A percentile compares a stretch with the other conserved stretches of the same genome.
These are phyloP conservation scores for Diglossa brunneiventris DNA, from an alignment of 2,113 vertebrate genomes.

Conservation along the genomic window DNA sequence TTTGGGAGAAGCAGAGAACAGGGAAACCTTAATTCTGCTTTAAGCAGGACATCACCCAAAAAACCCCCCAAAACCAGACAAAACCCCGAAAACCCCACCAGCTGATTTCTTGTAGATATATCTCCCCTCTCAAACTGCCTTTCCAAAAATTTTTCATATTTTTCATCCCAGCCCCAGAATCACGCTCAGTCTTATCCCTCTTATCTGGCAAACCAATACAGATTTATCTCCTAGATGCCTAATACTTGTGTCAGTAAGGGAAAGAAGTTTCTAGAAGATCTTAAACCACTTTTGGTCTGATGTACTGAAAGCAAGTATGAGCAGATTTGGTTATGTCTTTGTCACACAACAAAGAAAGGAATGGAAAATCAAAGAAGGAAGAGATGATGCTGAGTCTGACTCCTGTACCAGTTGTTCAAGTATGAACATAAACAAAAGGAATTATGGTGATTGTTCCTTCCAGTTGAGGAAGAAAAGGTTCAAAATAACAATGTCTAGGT, in stretches of 20 bases:
- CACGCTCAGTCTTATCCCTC: not conserved
- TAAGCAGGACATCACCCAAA: not conserved
- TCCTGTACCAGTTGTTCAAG: not conserved
- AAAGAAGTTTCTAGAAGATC: not conserved
- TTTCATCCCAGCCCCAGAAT: not conserved
- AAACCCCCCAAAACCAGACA: not conserved
- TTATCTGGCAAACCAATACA: not conserved
- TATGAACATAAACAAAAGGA: not conserved
- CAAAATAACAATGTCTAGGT: not conserved
- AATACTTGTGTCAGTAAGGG: not conserved
- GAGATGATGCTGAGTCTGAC: too few relatives aligned
- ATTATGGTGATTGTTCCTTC: not conserved
- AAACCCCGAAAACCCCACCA: not conserved
- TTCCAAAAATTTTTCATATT: not conserved
- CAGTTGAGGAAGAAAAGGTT: not conserved
- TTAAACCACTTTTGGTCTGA: not conserved
- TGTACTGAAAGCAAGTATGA: not conserved
- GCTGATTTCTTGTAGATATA: not conserved
- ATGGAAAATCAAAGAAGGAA: not conserved
- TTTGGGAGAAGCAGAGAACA: not conserved
- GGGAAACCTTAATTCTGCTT: not conserved
- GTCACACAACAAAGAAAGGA: not conserved
- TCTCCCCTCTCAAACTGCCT: not conserved
- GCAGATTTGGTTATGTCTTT: not conserved
- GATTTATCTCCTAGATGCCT: not conserved